Base-by-base conservation (phyloP, 2,113 vertebrate species). In the Anolis carolinensis region DNA sequence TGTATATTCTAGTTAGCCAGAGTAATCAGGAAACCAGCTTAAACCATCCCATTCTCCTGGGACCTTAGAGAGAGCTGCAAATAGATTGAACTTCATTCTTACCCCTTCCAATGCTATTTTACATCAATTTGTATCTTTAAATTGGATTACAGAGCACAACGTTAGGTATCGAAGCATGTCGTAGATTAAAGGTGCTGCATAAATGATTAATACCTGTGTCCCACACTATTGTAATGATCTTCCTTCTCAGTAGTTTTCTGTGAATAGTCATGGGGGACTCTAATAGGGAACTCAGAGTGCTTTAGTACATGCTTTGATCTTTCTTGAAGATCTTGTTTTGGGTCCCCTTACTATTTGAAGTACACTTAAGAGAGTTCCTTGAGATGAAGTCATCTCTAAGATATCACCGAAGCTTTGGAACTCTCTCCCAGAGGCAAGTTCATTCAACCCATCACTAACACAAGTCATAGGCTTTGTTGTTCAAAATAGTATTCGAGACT, bases 41-140 rank as follows among this genome's bases (percentile, higher is more conserved):
- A 88, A 81, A 84, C 87, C 88, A 88, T 90, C 88, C 86, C 36
- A 85, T 25, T 34, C 82, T 93, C 32, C 87, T 81, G 87, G 0
- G 0, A 52, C 84, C 25, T 86, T 63, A 36, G 48, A 21, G 14
- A 7, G 62, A 59, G 34, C 27, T 75, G 36, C 73, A 65, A 50
- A 76, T 65, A 84, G 55, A 63, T 75, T 65, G 39, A 36, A 3
- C n/a, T 81, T 67, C 30, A n/a, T 74, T 65, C 21, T 81, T 65
- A 75, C n/a, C 48, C 36, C 62, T 32, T 52, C 23, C 8, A 30
- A 73, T 48, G 30, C 36, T n/a, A 81, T 86, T 81, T 86, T 81
- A 74, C 71, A 32, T 32, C 79, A 68, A 39, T 67, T 75, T 75
- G 59, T 75, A 36, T 30, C 34, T 68, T 75, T 62, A 50, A 67